A percentile compares a stretch with the other conserved stretches of the same genome.
Evolutionary conservation across 2,113 vertebrate genomes (phyloP).

Genomic region (Microtus oregoni): DNA sequence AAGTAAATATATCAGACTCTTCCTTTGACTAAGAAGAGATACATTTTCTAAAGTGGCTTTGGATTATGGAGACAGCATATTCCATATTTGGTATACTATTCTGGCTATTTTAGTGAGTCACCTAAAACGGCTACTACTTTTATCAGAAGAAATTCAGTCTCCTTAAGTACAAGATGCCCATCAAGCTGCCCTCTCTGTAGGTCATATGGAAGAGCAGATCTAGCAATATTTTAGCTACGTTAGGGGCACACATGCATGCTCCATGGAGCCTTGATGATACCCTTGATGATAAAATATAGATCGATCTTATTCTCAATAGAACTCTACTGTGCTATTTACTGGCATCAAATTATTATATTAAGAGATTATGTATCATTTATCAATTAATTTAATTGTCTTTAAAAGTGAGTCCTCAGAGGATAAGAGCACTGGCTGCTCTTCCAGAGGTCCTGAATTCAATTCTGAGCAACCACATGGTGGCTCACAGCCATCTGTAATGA

Average conservation of each 20-base stretch:
- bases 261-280: background rate
- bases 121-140: too few relatives aligned
- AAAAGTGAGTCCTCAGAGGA: too few relatives aligned
- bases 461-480: too few relatives aligned
- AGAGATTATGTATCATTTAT: background rate
- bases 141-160: background rate
- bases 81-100: background rate
- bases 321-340: background rate
- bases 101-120: background rate
- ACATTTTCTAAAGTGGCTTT: background rate
- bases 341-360: background rate
- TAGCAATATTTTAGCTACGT: background rate
- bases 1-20: too few relatives aligned
- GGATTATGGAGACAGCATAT: background rate
- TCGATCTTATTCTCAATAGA: background rate
- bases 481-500: too few relatives aligned
- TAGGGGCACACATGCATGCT: background rate
- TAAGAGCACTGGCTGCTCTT: too few relatives aligned
- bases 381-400: background rate
- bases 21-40: background rate
- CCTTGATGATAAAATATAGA: background rate
- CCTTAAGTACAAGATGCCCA: too few relatives aligned
- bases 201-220: background rate
- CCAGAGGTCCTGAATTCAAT: too few relatives aligned
- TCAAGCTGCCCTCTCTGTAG: background rate